Evolutionary conservation across 2,888 invertebrate species (phyloP), one percentile per base, ranked within the genome.

Genomic region (Gymnocheta viridis): DNA sequence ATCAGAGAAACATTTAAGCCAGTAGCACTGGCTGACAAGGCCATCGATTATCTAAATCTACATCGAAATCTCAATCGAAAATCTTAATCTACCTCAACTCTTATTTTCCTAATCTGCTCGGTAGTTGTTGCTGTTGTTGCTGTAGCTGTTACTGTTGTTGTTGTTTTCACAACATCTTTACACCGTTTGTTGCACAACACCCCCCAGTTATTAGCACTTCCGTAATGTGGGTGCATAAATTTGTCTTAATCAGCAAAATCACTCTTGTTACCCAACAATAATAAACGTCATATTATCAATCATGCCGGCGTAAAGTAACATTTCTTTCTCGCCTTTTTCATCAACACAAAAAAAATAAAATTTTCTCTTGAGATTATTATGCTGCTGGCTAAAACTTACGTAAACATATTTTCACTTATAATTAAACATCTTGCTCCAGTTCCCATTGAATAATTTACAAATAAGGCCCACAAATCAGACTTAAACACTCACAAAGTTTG

Each of bases 381-480:
- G 32, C 66, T 44, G n/a, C 24, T n/a, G 60, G 44, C 44, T 54
- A 22, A 56, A 66, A 24, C 67, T 64, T 70, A 54, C 54, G 69
- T 69, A 78, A 70, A 54, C 32, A 69, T 14, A 47, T 64, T 47
- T 66, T 54, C 47, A 79, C n/a, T 66, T 64, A 19, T 70, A 82
- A 74, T 82, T 62, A 82, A 67, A 73, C 44, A 72, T 44, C 62
- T 73, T 84, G 81, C 77, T 84, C 84, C 84, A 84, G 73, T 84
- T 84, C 84, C 77, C 84, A 84, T 14, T 73, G 77, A 62, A 69
- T 82, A 69, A 79, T 44, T 79, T 66, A 49, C 3, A 32, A 22
- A 44, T 27, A 22, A 60, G 49, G 14, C 22, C 56, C 32, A 35
- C 67, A 56, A 51, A 22, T 22, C 2, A 14, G 9, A 27, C 73